phyloP scores from a whole-genome alignment of 1,140 invertebrate genomes.

The Aphis craccivora region DNA sequence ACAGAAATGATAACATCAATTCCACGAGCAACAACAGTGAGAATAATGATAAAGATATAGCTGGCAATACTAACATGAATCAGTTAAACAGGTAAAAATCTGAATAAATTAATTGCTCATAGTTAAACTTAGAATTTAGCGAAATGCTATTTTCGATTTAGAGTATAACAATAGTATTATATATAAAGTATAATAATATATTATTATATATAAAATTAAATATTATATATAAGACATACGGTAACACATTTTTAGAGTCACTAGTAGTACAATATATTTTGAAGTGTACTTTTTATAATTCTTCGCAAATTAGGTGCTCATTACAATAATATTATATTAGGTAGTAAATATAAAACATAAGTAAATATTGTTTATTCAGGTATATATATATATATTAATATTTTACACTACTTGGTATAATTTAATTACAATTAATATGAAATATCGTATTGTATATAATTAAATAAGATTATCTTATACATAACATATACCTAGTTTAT shows the following conservation, averaged over 20 bases:
- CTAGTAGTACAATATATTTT: too few relatives aligned
- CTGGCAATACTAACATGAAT: not conserved
- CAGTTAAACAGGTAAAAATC: not conserved
- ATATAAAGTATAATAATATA: too few relatives aligned
- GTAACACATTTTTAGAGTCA: too few relatives aligned
- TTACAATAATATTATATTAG: not conserved
- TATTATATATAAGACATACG: too few relatives aligned
- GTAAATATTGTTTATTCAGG: not conserved
- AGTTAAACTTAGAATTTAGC: not conserved
- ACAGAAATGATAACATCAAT: not conserved
- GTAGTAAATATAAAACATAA: not conserved
- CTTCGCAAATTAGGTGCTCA: not conserved
- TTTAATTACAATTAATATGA: not conserved
- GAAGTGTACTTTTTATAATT: not conserved
- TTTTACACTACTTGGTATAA: not conserved
- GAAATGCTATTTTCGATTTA: not conserved
- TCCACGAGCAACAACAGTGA: not conserved
- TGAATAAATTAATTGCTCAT: not conserved
- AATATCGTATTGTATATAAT: too few relatives aligned
- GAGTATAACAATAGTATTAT: too few relatives aligned
- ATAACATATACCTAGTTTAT: too few relatives aligned
- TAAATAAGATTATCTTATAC: too few relatives aligned
- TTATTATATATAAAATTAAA: too few relatives aligned
- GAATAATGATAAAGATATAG: not conserved
- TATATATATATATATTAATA: too few relatives aligned